Conservation (phyloP, 2,113 vertebrate species). For the Gadus macrocephalus region DNA sequence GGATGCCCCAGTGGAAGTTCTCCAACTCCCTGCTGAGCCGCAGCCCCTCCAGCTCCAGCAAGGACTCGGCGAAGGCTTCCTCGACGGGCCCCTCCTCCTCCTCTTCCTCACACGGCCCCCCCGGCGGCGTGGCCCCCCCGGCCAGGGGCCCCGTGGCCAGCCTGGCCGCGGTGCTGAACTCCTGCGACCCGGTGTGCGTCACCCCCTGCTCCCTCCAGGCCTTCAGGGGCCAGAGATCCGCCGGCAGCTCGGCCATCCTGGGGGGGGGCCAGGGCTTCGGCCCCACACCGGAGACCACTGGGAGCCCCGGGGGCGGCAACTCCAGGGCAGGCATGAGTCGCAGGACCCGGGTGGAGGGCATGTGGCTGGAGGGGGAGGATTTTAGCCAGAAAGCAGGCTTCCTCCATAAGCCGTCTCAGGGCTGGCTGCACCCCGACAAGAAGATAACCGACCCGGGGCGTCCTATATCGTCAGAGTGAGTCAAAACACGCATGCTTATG, state of each 20-base stretch:
- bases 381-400: conserved; percentile 87
- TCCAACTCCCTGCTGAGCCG: conserved; percentile 84
- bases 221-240: conserved; percentile 69
- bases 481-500: conserved; percentile 12
- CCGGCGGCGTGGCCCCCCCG: conserved; percentile 23
- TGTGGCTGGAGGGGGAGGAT: conserved; percentile 76
- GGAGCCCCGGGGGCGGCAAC: conserved; percentile 49
- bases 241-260: conserved; percentile 34
- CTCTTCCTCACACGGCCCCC: conserved; percentile 42
- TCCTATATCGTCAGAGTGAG: conserved; percentile 95
- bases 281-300: conserved; percentile 45
- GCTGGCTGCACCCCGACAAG: conserved; percentile 91
- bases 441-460: conserved; percentile 83
- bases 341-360: conserved; percentile 74
- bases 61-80: conserved; percentile 64
- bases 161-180: conserved; percentile 80
- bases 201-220: conserved; percentile 83
- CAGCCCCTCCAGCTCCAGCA: conserved; percentile 79
- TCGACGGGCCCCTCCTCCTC: conserved; percentile 38
- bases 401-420: conserved; percentile 93
- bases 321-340: conserved; percentile 69
- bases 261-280: conserved; percentile 54
- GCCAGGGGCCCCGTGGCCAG: conserved; percentile 72
- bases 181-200: conserved; percentile 86
- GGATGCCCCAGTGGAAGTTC: conserved; percentile 93